Evolutionary conservation across 2,797 vertebrate genomes (phyloP).

Genomic region (Poecilia picta): DNA sequence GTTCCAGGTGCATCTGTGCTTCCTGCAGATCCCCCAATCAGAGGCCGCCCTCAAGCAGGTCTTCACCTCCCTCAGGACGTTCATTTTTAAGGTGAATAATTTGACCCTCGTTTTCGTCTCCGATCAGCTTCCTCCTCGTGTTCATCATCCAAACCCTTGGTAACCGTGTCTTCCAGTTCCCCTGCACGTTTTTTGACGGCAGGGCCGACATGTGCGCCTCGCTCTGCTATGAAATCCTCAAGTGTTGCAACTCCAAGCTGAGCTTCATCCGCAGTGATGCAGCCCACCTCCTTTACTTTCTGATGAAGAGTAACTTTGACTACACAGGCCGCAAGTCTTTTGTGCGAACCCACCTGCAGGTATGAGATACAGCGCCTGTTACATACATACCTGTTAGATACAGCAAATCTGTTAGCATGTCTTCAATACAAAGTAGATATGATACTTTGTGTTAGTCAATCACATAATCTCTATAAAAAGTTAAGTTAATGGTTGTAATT

Average conservation of each 20-base stretch:
- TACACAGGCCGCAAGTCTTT: constrained; percentile 95
- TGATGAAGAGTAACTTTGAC: constrained; percentile 99
- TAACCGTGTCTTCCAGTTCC: constrained; percentile 83
- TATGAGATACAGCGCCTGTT: constrained; percentile 34
- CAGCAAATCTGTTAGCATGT: neutral
- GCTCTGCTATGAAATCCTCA: constrained; percentile 96
- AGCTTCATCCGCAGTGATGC: constrained; percentile 94
- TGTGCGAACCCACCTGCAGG: constrained; percentile 95
- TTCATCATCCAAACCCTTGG: neutral
- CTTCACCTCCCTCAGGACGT: constrained; percentile 90
- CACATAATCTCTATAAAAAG: neutral
- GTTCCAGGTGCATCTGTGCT: constrained; percentile 95
- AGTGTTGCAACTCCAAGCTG: constrained; percentile 97
- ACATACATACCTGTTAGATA: too few relatives aligned
- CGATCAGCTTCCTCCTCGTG: neutral
- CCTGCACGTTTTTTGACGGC: constrained; percentile 94
- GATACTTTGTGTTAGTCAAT: neutral
- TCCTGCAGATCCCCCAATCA: constrained; percentile 97
- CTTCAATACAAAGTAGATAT: neutral
- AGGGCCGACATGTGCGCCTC: constrained; percentile 96
- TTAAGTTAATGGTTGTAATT: neutral
- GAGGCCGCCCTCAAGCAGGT: constrained; percentile 93
- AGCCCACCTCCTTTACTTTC: constrained; percentile 95
- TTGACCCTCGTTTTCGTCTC: neutral
- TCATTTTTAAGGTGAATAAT: constrained; percentile 92